Base-by-base conservation (phyloP, 2,888 invertebrate genomes). In the Torymus aiolomorphi region DNA sequence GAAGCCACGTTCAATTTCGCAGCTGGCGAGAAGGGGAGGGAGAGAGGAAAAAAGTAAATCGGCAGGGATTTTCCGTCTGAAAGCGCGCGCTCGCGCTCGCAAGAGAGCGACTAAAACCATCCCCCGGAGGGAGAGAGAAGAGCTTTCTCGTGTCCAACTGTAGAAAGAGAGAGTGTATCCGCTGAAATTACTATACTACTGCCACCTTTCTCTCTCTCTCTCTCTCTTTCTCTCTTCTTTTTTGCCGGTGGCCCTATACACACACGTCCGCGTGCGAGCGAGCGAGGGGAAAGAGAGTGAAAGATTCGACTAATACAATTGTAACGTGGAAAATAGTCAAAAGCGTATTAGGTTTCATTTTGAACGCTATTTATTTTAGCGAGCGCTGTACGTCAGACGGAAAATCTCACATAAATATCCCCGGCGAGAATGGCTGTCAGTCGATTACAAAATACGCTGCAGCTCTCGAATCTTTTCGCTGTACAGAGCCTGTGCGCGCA, bases 61-160 rank as follows among this genome's bases (percentile, higher is more conserved):
- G 79, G 63, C 54, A 49, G 73, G 79, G 81, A 77, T 79, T 82
- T 82, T 77, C 74, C 80, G 62, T 66, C 49, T 74, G 74, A 74
- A 74, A 74, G 72, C 51, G 63, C 49, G 52, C 31, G 71, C 74
- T 1, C n/a, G 8, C 42, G 42, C 74, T 1, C n/a, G 8, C 42
- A 8, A 42, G 42, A 42, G 42, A 42, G 61, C 72, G 62, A 67
- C 78, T 67, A 78, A 74, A 78, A 63, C 78, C 75, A 75, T 77
- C 76, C 81, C 63, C 77, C 63, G 51, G 52, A 71, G 85, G 83
- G 83, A 84, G 86, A 84, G 86, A 85, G 86, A 84, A 89, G 86
- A 89, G 89, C 89, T 89, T 89, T 89, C 88, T 87, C 89, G 84
- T 89, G 89, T 89, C 86, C 86, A 83, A 84, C 85, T 84, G 85